Evolutionary conservation across 2,797 vertebrate species (phyloP), one percentile per base, ranked within the genome.

Genomic region (Neopelma chrysocephalum): DNA sequence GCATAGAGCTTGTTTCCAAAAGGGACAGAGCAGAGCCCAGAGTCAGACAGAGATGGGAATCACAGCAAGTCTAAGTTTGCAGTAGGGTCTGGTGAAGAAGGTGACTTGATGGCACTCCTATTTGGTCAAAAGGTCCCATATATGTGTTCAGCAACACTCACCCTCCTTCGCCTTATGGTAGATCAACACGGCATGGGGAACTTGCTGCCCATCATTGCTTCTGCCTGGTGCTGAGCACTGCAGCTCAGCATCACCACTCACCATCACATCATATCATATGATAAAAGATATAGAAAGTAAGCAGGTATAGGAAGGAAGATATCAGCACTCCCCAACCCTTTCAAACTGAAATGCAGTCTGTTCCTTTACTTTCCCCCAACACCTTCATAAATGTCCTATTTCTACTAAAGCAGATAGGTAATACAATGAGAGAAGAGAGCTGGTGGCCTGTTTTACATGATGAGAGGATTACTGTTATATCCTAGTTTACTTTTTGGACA

Each of bases 401-500:
- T 72, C 51, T 69, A 4, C 14, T 17, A 79, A 83, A 90, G 50
- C 40, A 83, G 45, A 79, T 36, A 62, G 38, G 36, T 29, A 42
- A 72, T 13, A 11, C 16, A 68, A 6, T 13, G 62, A 53, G 21
- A 45, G 20, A 82, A 66, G 31, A 78, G 50, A 75, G 45, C 50
- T 56, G 43, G 27, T 79, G 36, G 42, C 29, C 61, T 75, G 7
- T 62, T 91, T 82, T 78, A 64, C 12, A 11, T 27, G 40, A 42
- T 50, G 50, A 57, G 42, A 57, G 21, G 20, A 76, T 34, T 82
- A 25, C 22, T 18, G 12, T 45, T 89, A 47, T 9, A 68, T 18
- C 69, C 32, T 45, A 47, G 5, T 82, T 87, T 85, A 22, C 36
- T 80, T 94, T 93, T 85, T 71, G 60, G 56, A 89, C n/a, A 20